phyloP scores from a whole-genome alignment of 2,797 vertebrate species.

The Clarias laeviceps region DNA sequence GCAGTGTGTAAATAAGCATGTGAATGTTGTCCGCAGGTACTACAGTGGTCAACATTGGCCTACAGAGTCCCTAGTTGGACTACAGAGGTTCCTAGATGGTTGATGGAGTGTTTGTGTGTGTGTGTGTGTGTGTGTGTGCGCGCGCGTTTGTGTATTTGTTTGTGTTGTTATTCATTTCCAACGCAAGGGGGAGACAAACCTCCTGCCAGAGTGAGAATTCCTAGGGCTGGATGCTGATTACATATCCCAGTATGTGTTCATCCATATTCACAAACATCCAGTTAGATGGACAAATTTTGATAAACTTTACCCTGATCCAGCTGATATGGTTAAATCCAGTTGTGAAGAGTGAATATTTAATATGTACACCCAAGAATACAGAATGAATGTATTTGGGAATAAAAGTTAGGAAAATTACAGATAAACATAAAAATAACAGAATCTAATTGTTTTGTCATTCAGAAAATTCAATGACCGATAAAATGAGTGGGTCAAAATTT shows the following conservation, averaged over 20 bases:
- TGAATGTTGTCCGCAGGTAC: too few relatives aligned
- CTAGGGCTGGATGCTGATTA: background rate
- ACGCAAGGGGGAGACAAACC: constrained; percentile 35
- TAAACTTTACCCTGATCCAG: background rate
- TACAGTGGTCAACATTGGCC: too few relatives aligned
- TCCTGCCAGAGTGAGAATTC: background rate
- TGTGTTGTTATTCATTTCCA: background rate
- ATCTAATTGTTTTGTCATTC: background rate
- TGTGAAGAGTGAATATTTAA: background rate
- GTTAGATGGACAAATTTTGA: background rate
- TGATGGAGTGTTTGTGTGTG: too few relatives aligned
- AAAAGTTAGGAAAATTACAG: background rate
- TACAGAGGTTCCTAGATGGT: too few relatives aligned
- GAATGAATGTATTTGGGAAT: background rate
- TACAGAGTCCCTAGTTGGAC: too few relatives aligned
- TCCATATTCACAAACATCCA: background rate
- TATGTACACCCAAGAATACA: too few relatives aligned
- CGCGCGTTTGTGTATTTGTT: background rate
- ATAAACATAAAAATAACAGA: background rate
- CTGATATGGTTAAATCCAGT: background rate
- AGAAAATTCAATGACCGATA: background rate
- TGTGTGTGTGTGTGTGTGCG: background rate
- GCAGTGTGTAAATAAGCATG: too few relatives aligned
- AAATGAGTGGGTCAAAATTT: background rate
- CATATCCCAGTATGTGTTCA: background rate